These are phyloP conservation scores for Drosophila busckii DNA, from an alignment of 1,140 invertebrate species.

Conservation along the genomic window DNA sequence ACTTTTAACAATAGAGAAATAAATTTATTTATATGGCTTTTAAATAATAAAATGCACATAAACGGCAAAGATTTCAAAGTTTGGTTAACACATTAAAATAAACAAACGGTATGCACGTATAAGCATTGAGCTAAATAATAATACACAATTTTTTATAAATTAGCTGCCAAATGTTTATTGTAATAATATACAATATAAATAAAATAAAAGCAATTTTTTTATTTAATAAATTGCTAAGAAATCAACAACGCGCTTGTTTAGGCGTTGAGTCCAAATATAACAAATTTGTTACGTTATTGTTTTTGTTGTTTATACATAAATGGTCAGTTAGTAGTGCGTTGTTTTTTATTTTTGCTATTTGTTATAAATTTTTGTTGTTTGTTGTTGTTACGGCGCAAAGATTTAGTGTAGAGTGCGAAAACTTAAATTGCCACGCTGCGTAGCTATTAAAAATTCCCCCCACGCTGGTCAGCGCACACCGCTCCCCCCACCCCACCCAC, in stretches of 20 bases:
- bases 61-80: too few species aligned
- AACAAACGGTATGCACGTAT: too few species aligned
- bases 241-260: constrained; percentile 52
- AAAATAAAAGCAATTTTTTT: constrained; percentile 6
- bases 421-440: constrained; percentile 46
- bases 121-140: too few species aligned
- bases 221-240: constrained; percentile 33
- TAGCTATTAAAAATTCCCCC: constrained; percentile 16
- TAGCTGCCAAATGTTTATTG: too few species aligned
- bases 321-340: background rate
- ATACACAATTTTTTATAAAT: too few species aligned
- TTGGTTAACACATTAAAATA: too few species aligned
- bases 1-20: background rate
- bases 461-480: constrained; percentile 1
- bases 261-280: constrained; percentile 43
- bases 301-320: constrained; percentile 14
- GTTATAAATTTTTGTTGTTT: constrained; percentile 1
- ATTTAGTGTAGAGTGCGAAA: constrained; percentile 54
- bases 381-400: too few species aligned
- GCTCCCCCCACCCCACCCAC: too few species aligned
- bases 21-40: too few species aligned
- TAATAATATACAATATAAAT: background rate
- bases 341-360: constrained; percentile 5
- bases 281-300: background rate
- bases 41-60: too few species aligned